phyloP scores from a whole-genome alignment of 2,113 vertebrate genomes.

The Bubo scandiacus region DNA sequence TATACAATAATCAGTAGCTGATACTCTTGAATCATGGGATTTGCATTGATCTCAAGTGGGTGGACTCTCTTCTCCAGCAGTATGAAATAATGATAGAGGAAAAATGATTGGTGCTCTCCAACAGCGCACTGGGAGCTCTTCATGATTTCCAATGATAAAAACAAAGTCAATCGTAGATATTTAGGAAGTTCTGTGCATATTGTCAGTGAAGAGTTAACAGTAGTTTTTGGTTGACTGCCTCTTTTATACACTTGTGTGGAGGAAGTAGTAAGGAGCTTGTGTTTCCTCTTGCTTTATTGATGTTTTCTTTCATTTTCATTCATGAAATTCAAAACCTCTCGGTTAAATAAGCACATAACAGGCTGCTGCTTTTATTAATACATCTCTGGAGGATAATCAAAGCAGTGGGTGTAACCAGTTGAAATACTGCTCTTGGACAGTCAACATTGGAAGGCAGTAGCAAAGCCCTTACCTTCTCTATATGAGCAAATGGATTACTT shows the following conservation, averaged over 20 bases:
- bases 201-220: background rate
- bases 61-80: background rate
- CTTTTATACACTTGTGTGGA: background rate
- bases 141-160: background rate
- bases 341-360: background rate
- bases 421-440: background rate
- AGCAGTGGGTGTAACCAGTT: slow-evolving; percentile 5
- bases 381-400: background rate
- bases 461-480: background rate
- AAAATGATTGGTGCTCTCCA: background rate
- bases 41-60: background rate
- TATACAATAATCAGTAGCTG: background rate
- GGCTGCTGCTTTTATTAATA: background rate
- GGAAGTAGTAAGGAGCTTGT: slow-evolving; percentile 18
- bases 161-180: background rate
- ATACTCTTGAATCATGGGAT: background rate
- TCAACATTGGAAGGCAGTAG: background rate
- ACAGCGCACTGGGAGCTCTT: background rate
- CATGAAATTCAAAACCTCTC: background rate
- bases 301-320: slow-evolving; percentile 43
- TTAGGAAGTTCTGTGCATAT: background rate
- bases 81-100: background rate
- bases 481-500: background rate
- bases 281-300: slow-evolving; percentile 24
- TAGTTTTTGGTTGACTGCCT: background rate